Percentiles rank a stretch among this genome's conserved stretches.
phyloP scores from a whole-genome alignment of 1,140 invertebrate species.

The Caerostris darwini region DNA sequence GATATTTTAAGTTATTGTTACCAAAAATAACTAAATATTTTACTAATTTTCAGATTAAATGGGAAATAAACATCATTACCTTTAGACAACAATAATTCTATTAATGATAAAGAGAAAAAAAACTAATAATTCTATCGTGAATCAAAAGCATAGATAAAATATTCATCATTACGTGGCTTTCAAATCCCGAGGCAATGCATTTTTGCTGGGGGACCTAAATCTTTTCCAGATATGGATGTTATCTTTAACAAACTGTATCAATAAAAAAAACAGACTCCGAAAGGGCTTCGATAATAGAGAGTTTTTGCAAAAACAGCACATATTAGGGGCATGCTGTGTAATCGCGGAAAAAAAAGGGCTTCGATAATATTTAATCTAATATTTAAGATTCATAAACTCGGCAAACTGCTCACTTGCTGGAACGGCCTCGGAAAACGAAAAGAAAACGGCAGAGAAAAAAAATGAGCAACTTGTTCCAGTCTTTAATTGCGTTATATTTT shows the following conservation, averaged over 20 bases:
- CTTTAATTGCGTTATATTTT: conserved; percentile 39
- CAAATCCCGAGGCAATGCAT: background rate
- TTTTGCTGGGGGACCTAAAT: background rate
- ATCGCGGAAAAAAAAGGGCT: background rate
- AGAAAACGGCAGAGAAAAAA: background rate
- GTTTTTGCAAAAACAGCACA: background rate
- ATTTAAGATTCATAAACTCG: conserved; percentile 45
- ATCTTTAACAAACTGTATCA: background rate
- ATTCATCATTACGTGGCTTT: background rate
- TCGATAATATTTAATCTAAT: conserved; percentile 50
- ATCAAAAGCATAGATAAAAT: background rate
- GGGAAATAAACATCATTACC: no score
- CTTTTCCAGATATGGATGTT: background rate
- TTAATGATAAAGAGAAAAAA: background rate
- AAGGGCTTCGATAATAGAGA: no score
- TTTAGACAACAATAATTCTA: no score
- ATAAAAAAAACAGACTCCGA: background rate
- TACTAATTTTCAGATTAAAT: no score
- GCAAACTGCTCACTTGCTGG: background rate
- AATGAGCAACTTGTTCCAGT: background rate
- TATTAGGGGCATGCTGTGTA: background rate
- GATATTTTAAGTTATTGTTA: no score
- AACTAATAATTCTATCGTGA: background rate
- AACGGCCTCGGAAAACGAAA: background rate
- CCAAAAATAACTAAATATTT: no score